A percentile compares a stretch with the other conserved stretches of the same genome.
Conservation (phyloP, 2,113 vertebrate species). For the Vidua macroura region DNA sequence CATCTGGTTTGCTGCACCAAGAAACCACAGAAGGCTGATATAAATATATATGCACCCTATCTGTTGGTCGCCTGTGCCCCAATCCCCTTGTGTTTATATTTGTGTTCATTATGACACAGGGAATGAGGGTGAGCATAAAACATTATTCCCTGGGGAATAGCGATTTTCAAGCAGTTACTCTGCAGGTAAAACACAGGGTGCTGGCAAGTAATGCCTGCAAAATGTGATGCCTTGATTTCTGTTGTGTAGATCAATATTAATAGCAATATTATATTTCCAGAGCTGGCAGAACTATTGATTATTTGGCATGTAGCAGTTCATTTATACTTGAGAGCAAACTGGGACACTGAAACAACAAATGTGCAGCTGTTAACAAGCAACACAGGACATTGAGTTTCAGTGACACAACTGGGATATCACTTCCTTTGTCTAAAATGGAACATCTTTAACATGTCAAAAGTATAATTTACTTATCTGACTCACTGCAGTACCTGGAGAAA, state of each 20-base stretch:
- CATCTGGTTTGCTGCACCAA: neutral
- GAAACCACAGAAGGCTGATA: neutral
- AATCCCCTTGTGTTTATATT: neutral
- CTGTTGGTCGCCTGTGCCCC: fast-evolving
- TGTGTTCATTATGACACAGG: fast-evolving
- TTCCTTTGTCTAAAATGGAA: neutral
- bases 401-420: neutral
- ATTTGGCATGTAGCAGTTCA: constrained; percentile 14
- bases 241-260: constrained; percentile 38
- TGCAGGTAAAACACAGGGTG: neutral
- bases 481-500: neutral
- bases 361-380: constrained; percentile 15
- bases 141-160: neutral
- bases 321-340: constrained; percentile 43
- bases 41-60: neutral
- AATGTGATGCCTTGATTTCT: constrained; percentile 51
- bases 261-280: constrained; percentile 46
- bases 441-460: constrained; percentile 6
- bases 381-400: neutral
- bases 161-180: neutral
- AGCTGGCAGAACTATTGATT: constrained; percentile 54
- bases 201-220: neutral
- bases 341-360: constrained; percentile 17
- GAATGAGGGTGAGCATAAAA: neutral
- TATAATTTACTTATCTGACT: neutral